phyloP scores from a whole-genome alignment of 1,140 invertebrate species.

The Augochlora pura region DNA sequence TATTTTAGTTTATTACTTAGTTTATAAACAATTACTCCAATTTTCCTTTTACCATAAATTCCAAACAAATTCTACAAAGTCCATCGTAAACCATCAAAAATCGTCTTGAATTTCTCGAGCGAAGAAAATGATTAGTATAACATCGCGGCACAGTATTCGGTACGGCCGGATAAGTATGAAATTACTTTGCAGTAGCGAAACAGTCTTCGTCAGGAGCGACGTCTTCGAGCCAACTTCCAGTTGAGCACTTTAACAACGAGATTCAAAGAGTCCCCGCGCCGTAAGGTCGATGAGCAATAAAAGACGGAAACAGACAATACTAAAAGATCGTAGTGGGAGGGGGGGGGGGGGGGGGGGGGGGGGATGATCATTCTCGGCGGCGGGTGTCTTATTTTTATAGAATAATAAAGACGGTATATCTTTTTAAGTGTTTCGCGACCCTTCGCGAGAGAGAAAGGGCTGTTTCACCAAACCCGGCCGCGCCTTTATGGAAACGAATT shows the following conservation, averaged over 20 bases:
- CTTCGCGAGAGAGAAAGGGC: background rate
- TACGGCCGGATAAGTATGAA: too few relatives aligned
- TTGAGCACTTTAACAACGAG: conserved; percentile 32
- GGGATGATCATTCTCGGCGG: conserved; percentile 6
- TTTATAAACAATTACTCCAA: too few relatives aligned
- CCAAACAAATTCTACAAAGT: too few relatives aligned
- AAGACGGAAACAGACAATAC: conserved; percentile 19
- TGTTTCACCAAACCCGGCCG: background rate
- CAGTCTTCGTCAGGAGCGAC: too few relatives aligned
- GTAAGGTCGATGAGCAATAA: conserved; percentile 42
- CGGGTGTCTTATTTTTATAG: conserved; percentile 45
- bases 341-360: too few relatives aligned
- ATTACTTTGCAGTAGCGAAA: too few relatives aligned
- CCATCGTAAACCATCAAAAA: too few relatives aligned
- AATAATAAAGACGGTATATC: conserved; percentile 42
- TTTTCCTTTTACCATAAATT: too few relatives aligned
- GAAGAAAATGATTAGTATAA: too few relatives aligned
- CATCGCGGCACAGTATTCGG: too few relatives aligned
- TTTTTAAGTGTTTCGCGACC: conserved; percentile 1
- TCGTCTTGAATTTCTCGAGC: too few relatives aligned
- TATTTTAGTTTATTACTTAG: too few relatives aligned
- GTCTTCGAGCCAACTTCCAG: conserved; percentile 21
- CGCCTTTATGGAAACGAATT: background rate
- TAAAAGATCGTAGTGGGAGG: conserved; percentile 8
- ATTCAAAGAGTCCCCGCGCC: conserved; percentile 40